Evolutionary conservation across 2,113 vertebrate species (phyloP).

Genomic region (Amazona vittata): DNA sequence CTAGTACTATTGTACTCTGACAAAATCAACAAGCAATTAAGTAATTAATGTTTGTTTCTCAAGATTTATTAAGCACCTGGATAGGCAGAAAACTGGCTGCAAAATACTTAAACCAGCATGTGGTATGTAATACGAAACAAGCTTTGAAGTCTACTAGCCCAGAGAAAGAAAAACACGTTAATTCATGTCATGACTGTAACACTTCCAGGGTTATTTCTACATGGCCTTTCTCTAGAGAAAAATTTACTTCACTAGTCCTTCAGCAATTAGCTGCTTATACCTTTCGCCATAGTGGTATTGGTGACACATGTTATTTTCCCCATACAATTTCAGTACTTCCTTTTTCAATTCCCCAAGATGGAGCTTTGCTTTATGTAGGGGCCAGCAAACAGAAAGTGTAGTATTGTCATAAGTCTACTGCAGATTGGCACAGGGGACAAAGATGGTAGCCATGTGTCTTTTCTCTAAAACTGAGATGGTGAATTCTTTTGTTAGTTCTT

Average conservation of each 20-base stretch:
- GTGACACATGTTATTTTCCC: not conserved
- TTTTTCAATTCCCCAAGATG: not conserved
- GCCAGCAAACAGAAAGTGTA: not conserved
- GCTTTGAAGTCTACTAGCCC: not conserved
- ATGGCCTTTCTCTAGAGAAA: not conserved
- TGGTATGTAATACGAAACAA: not conserved
- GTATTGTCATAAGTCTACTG: not conserved
- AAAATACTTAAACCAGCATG: not conserved
- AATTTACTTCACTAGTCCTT: not conserved
- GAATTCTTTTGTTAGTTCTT: not conserved
- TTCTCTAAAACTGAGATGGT: not conserved
- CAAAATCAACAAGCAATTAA: constrained; percentile 11
- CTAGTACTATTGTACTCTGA: not conserved
- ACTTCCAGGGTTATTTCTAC: not conserved
- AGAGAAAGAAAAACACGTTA: not conserved
- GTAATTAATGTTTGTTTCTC: constrained; percentile 5
- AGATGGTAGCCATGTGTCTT: not conserved
- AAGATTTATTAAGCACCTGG: not conserved
- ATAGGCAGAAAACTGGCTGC: not conserved
- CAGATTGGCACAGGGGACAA: not conserved
- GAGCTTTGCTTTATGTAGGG: not conserved
- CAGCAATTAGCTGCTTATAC: not conserved
- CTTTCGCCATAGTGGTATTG: not conserved
- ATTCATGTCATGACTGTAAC: not conserved
- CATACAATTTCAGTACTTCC: not conserved